Base-by-base conservation (phyloP, 2,113 vertebrate genomes). In the Nymphicus hollandicus region DNA sequence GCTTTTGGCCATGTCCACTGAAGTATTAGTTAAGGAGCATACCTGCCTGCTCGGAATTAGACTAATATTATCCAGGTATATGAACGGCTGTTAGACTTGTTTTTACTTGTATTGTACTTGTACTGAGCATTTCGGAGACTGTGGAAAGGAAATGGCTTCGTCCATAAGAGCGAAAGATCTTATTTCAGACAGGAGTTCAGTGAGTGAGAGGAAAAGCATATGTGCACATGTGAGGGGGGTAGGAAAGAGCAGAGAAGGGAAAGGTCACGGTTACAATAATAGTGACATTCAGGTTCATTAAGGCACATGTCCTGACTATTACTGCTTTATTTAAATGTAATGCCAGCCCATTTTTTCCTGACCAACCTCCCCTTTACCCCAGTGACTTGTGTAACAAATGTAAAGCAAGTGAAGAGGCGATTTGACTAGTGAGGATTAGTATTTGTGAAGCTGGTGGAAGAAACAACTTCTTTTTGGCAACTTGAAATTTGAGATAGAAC, bases 201-300 rank as follows among this genome's bases (percentile, higher is more conserved):
- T 6, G 43, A 64, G 44, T 23, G 69, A 76, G 77, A 81, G 31
- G 23, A 78, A 58, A 53, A 86, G 39, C 0, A 1, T 37, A 5
- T 47, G 27, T 74, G 12, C 3, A 3, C 10, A 4, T 61, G 56
- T 61, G 23, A 29, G 31, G 10, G 65, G 65, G 37, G 52, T 46
- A 76, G 73, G 37, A 74, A 53, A 56, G 25, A 56, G 33, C 63
- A 63, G 17, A 74, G 79, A 88, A 64, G 44, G 44, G 52, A 74
- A 76, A 14, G 72, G 64, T 88, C 82, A 65, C 60, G 55, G 64
- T 92, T 94, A 65, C 50, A 81, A 71, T 72, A 94, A 96, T 53
- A 78, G 31, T 41, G 76, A 68, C 56, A 33, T 78, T 90, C 55
- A 25, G 78, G 58, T 90, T 88, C 79, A 58, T 71, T 81, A 91